Percentiles rank a stretch among this genome's conserved stretches.
Conservation (phyloP, 2,888 invertebrate genomes). For the Xestia c-nigrum region DNA sequence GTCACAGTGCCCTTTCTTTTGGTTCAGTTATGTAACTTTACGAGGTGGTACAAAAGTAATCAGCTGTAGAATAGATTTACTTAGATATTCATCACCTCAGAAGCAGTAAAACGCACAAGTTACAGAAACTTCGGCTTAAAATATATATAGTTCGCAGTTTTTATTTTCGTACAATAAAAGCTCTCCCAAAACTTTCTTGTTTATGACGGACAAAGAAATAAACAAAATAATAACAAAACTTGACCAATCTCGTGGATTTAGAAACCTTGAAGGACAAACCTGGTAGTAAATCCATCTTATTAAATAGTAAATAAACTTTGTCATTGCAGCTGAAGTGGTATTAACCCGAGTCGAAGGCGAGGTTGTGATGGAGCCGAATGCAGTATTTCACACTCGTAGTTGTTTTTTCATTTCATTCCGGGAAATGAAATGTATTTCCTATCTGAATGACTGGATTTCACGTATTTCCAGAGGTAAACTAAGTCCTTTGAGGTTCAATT, state of each 20-base stretch:
- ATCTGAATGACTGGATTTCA: too few relatives aligned
- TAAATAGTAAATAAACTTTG: too few relatives aligned
- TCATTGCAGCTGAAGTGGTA: neutral
- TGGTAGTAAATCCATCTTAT: neutral
- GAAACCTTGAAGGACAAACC: neutral
- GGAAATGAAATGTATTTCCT: too few relatives aligned
- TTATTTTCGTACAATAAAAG: constrained; percentile 7
- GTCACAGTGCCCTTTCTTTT: neutral
- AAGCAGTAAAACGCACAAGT: constrained; percentile 5
- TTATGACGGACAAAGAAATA: constrained; percentile 7
- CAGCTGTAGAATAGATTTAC: neutral
- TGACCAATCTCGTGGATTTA: neutral
- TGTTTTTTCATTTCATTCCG: too few relatives aligned
- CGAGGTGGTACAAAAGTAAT: constrained; percentile 15
- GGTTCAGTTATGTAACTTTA: neutral
- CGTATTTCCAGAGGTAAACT: too few relatives aligned
- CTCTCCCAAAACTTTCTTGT: neutral
- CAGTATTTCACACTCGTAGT: too few relatives aligned
- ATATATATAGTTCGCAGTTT: neutral
- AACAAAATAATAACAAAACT: neutral
- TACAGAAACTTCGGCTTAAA: neutral
- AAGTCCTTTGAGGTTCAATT: too few relatives aligned
- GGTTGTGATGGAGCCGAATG: too few relatives aligned
- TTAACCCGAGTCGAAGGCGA: neutral
- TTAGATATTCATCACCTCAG: constrained; percentile 15